Conservation (phyloP, 2,888 invertebrate species). For the Stenoptilia bipunctidactyla region DNA sequence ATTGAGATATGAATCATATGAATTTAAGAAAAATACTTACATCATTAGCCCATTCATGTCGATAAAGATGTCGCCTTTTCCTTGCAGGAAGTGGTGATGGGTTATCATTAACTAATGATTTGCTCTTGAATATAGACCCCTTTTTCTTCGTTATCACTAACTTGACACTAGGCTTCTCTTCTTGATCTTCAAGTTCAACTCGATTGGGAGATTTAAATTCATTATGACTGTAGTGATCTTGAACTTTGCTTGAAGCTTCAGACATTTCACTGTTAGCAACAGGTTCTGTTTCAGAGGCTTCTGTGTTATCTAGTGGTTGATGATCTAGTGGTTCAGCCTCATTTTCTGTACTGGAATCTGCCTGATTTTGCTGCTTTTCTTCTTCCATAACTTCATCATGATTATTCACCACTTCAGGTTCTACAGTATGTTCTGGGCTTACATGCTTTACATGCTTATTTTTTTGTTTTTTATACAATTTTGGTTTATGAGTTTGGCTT, state of each 20-base stretch:
- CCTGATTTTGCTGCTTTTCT: conserved; percentile 17
- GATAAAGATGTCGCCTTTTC: conserved; percentile 85
- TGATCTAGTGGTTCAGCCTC: not conserved
- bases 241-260: conserved; percentile 22
- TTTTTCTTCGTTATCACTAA: conserved; percentile 85
- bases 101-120: conserved; percentile 77
- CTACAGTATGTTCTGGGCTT: conserved; percentile 10
- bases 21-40: too few species aligned
- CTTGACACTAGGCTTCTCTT: conserved; percentile 74
- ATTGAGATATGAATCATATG: too few species aligned
- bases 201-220: conserved; percentile 56
- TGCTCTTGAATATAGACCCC: conserved; percentile 91
- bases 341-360: conserved; percentile 4
- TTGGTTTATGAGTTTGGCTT: conserved; percentile 26
- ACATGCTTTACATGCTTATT: conserved; percentile 38
- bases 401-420: not conserved
- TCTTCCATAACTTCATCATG: conserved; percentile 17
- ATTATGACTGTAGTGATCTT: not conserved
- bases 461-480: conserved; percentile 41
- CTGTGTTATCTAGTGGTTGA: conserved; percentile 22
- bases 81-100: conserved; percentile 68
- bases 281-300: conserved; percentile 54
- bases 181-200: conserved; percentile 43
- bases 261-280: conserved; percentile 57
- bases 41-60: conserved; percentile 91